Base-by-base conservation (phyloP, 2,797 vertebrate species). In the Mus caroli region DNA sequence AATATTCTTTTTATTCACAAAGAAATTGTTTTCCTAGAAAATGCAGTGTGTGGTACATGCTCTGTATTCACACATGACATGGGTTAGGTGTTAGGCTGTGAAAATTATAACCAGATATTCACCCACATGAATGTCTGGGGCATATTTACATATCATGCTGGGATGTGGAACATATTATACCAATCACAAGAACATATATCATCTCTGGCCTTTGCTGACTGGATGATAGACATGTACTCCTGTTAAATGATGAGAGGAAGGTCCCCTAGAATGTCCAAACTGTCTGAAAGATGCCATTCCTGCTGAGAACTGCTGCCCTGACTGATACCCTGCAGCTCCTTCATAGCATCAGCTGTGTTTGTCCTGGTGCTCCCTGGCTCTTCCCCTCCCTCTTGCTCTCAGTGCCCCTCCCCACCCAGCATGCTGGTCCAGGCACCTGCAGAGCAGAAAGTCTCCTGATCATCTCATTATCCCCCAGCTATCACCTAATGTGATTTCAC, bases 1-100 rank as follows among this genome's bases (percentile, higher is more conserved):
- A 83, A 20, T 94, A 56, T 94, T 96, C 8, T 6, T 93, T 94
- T 84, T 62, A 88, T 34, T 84, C 43, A 87, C 12, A 82, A 86
- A 46, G 40, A 43, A 85, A 37, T 94, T 19, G 0, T 76, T 77
- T 91, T 94, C 28, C 43, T 94, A 1, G 24, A 91, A 96, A 97
- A 91, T 62, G 54, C 7, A 73, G 76, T 62, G 2, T 62, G 46
- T 15, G 80, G 67, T 75, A 24, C 22, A 46, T 52, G 50, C 31
- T 71, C 91, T 60, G 37, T 69, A 4, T 69, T 90, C 89, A 37
- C 56, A 75, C 52, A 9, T 76, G 62, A 93, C 0, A 46, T 58
- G 22, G 24, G 69, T 89, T 91, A 67, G 26, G 12, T 86, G 54
- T 94, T 77, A 58, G 62, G 8, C 37, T 92, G 24, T 93, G 60